Evolutionary conservation across 2,113 vertebrate species (phyloP), one percentile per base, ranked within the genome.

Genomic region (Trichechus manatus): DNA sequence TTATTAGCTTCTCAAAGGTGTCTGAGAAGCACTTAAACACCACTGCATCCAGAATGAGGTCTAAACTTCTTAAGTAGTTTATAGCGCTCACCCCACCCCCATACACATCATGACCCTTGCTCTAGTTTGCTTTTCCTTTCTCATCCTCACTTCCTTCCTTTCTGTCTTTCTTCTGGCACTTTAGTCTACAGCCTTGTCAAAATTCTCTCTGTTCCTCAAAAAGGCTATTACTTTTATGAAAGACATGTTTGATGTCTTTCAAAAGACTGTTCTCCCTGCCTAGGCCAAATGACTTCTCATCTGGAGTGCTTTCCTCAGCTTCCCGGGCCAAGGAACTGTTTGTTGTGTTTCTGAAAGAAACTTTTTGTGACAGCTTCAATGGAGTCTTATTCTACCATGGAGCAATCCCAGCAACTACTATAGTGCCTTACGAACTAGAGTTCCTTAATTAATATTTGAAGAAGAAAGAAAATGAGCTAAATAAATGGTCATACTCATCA

Each of bases 401-500:
- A 29, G 33, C 36, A 4, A 20, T 25, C 42, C 39, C 56, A 33
- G 70, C 1, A 2, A 3, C 39, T 14, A 8, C 6, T 10, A 10
- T 0, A 5, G 64, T 15, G 33, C 31, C 17, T 25, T 36, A 4
- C 0, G 4, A n/a, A 42, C 22, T 10, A 1, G 7, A 3, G 50
- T 11, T 33, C 47, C 64, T n/a, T 22, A 15, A 7, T 23, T 25
- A 15, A 19, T 22, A 27, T 10, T 33, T 27, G 10, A 2, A 19
- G 66, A 42, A 47, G 33, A 78, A 39, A 79, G 33, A 42, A 64
- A 64, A 33, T 1, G 25, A 50, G 14, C 44, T 15, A 36, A 6
- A 13, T 22, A 15, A 7, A 5, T 14, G 29, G 36, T 29, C 13
- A n/a, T 1, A 27, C 31, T 39, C 6, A 13, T 27, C 36, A 19